Conservation (phyloP, 1,140 invertebrate genomes). For the Drosophila varians region DNA sequence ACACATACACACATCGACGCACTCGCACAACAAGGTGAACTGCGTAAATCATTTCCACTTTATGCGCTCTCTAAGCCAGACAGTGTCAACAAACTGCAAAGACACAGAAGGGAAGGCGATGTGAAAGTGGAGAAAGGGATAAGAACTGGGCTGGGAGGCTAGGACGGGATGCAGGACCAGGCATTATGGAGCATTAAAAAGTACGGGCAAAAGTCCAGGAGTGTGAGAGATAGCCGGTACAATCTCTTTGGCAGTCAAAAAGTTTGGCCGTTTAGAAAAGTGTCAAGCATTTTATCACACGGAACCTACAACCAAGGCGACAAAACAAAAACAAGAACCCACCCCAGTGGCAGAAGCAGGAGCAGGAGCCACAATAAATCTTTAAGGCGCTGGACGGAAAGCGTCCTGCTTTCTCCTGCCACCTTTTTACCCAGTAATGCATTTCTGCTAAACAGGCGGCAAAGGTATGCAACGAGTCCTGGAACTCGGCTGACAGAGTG, state of each 20-base stretch:
- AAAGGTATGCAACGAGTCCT: slow-evolving; percentile 65
- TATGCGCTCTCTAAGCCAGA: slow-evolving; percentile 76
- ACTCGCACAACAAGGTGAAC: slow-evolving; percentile 43
- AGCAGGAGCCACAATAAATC: slow-evolving; percentile 64
- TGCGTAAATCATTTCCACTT: slow-evolving; percentile 80
- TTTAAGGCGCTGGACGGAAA: slow-evolving; percentile 36
- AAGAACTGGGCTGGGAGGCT: background rate
- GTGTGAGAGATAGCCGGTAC: slow-evolving; percentile 16
- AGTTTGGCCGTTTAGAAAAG: slow-evolving; percentile 79
- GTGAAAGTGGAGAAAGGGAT: slow-evolving; percentile 5
- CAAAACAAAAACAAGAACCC: background rate
- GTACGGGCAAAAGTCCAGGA: slow-evolving; percentile 18
- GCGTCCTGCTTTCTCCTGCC: background rate
- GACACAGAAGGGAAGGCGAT: slow-evolving; percentile 13
- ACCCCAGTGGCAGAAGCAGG: slow-evolving; percentile 44
- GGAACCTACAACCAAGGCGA: slow-evolving; percentile 5
- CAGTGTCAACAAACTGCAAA: slow-evolving; percentile 79
- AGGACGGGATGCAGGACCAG: slow-evolving; percentile 13
- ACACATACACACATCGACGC: slow-evolving; percentile 4
- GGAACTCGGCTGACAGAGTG: slow-evolving; percentile 36
- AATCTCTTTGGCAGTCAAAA: slow-evolving; percentile 77
- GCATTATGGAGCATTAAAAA: slow-evolving; percentile 75
- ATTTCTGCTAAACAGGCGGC: slow-evolving; percentile 65
- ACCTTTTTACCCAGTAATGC: slow-evolving; percentile 33
- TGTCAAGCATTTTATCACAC: slow-evolving; percentile 81